A percentile compares a stretch with the other conserved stretches of the same genome.
Conservation (phyloP, 2,797 vertebrate genomes). For the Anniella stebbinsi region DNA sequence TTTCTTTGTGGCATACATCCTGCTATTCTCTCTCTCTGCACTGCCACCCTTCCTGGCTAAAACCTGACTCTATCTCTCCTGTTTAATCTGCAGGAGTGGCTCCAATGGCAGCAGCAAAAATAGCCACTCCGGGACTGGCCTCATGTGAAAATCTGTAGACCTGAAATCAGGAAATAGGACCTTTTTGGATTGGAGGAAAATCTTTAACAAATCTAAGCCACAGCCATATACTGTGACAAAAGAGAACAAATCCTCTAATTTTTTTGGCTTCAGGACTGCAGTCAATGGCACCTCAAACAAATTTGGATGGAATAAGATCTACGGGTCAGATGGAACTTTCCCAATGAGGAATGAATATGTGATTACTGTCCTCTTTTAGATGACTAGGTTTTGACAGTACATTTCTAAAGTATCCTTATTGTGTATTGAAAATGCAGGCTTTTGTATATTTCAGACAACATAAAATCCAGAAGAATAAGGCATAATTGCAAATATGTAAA, state of each 20-base stretch:
- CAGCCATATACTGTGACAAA: not conserved
- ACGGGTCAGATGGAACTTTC: not conserved
- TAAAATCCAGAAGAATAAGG: not conserved
- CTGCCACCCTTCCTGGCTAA: conserved; percentile 84
- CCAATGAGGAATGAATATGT: not conserved
- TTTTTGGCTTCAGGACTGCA: not conserved
- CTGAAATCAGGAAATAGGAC: not conserved
- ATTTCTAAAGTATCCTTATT: not conserved
- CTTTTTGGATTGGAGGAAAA: not conserved
- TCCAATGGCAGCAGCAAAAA: conserved; percentile 17
- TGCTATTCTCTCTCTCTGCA: conserved; percentile 79
- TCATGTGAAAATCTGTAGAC: not conserved
- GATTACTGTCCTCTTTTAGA: not conserved
- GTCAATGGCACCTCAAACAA: not conserved
- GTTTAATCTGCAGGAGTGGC: conserved; percentile 49
- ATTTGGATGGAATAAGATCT: not conserved
- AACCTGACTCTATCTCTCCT: conserved; percentile 74
- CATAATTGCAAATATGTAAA: not conserved
- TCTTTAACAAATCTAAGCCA: not conserved
- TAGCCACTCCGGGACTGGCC: conserved; percentile 32
- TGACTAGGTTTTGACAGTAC: not conserved
- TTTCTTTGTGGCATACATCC: conserved; percentile 75
- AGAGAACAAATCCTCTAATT: not conserved
- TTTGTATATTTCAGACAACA: not conserved
- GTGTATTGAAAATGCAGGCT: not conserved